Evolutionary conservation across 2,113 vertebrate genomes (phyloP).

Genomic region (Onychorhynchus coronatus): DNA sequence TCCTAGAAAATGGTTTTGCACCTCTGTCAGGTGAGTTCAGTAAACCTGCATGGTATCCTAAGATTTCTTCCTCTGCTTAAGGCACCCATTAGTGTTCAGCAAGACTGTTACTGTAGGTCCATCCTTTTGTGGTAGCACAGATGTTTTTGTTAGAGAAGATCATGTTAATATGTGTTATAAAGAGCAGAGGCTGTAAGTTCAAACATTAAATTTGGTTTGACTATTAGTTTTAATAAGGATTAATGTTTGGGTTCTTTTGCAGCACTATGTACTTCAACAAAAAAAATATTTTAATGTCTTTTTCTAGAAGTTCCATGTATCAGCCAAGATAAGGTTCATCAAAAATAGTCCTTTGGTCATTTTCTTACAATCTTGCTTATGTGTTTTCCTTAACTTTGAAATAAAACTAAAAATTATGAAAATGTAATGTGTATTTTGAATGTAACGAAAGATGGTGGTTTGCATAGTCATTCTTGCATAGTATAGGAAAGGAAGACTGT

Average conservation of each 20-base stretch:
- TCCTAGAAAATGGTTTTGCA: slow-evolving; percentile 98
- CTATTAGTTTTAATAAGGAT: not conserved
- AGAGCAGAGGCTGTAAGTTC: not conserved
- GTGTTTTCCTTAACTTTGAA: not conserved
- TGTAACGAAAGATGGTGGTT: not conserved
- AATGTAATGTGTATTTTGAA: not conserved
- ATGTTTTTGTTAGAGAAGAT: not conserved
- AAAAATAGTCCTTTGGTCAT: not conserved
- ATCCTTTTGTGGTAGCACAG: slow-evolving; percentile 19
- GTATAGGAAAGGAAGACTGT: not conserved
- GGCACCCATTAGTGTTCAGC: slow-evolving; percentile 62
- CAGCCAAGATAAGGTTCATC: not conserved
- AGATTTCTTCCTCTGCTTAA: slow-evolving; percentile 60
- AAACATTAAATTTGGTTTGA: not conserved
- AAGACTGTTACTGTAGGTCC: slow-evolving; percentile 75
- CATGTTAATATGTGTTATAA: not conserved
- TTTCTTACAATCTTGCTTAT: not conserved
- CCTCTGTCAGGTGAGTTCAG: slow-evolving; percentile 96
- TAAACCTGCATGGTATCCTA: slow-evolving; percentile 79
- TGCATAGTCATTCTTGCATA: not conserved
- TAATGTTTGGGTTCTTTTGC: not conserved
- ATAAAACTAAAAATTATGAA: not conserved
- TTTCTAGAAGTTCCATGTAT: not conserved
- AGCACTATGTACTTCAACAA: not conserved
- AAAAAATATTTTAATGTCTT: not conserved